Conservation (phyloP, 2,113 vertebrate genomes). For the Tachycineta bicolor region DNA sequence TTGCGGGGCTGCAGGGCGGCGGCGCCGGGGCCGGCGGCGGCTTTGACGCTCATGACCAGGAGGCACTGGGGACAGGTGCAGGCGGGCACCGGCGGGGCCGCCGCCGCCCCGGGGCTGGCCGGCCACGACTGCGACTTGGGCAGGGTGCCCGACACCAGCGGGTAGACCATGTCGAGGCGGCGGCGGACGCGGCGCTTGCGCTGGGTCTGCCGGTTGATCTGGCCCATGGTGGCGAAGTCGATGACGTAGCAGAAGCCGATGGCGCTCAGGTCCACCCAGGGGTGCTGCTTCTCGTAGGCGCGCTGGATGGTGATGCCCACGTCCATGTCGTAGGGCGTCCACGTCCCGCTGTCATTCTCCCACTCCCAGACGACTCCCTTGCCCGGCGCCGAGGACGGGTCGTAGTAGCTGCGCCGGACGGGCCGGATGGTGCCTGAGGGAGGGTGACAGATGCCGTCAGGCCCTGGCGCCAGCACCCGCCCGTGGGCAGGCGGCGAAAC, state of each 20-base stretch:
- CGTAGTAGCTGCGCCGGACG: conserved; percentile 78
- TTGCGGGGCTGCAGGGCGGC: conserved; percentile 69
- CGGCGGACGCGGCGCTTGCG: conserved; percentile 85
- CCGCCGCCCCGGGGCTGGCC: not conserved
- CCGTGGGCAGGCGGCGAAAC: not conserved
- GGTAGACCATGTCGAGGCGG: conserved; percentile 83
- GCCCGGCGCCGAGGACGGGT: conserved; percentile 72
- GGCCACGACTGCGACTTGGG: conserved; percentile 82
- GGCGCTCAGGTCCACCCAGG: conserved; percentile 79
- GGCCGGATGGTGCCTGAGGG: conserved; percentile 79
- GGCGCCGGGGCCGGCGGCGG: not conserved
- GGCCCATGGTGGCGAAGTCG: conserved; percentile 80
- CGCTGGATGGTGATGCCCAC: conserved; percentile 81
- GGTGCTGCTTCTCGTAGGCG: conserved; percentile 78
- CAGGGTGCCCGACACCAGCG: conserved; percentile 79
- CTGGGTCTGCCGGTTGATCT: conserved; percentile 83
- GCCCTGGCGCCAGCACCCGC: not conserved
- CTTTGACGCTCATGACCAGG: conserved; percentile 88
- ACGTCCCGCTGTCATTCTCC: conserved; percentile 78
- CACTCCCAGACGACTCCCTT: conserved; percentile 83
- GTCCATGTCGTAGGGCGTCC: conserved; percentile 81
- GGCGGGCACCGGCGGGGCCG: conserved; percentile 70
- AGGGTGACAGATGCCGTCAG: not conserved
- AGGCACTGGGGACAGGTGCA: conserved; percentile 92
- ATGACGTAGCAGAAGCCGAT: conserved; percentile 82